A percentile compares a stretch with the other conserved stretches of the same genome.
Conservation (phyloP, 2,888 invertebrate species). For the Nipponacmea schrenckii region DNA sequence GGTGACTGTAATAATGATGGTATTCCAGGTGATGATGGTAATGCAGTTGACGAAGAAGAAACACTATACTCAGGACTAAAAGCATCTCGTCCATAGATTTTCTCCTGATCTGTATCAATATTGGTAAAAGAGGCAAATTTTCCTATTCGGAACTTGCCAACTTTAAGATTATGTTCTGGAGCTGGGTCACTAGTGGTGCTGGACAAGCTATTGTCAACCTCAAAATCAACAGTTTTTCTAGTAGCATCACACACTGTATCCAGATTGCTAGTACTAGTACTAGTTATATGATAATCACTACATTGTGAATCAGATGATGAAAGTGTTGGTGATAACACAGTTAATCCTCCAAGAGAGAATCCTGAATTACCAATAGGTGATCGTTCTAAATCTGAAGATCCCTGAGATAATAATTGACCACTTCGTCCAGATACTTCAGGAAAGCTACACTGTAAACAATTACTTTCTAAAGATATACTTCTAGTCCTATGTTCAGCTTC, state of each 20-base stretch:
- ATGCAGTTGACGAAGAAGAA: slow-evolving; percentile 26
- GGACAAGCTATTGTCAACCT: slow-evolving; percentile 7
- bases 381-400: not conserved
- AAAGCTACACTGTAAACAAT: slow-evolving; percentile 32
- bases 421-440: slow-evolving; percentile 14
- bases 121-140: slow-evolving; percentile 58
- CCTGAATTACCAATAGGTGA: slow-evolving; percentile 6
- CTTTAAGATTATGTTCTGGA: slow-evolving; percentile 34
- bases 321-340: not conserved
- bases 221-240: slow-evolving; percentile 10
- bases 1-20: slow-evolving; percentile 35
- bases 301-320: slow-evolving; percentile 1
- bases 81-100: slow-evolving; percentile 17
- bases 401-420: slow-evolving; percentile 2
- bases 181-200: slow-evolving; percentile 10
- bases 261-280: not conserved
- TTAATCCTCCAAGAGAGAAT: not conserved
- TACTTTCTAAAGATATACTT: slow-evolving; percentile 35
- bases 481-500: slow-evolving; percentile 35
- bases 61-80: slow-evolving; percentile 21
- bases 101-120: slow-evolving; percentile 46
- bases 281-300: not conserved
- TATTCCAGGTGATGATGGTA: slow-evolving; percentile 24
- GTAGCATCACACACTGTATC: not conserved
- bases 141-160: slow-evolving; percentile 57